Base-by-base conservation (phyloP, 2,113 vertebrate species). In the Burhinus oedicnemus region DNA sequence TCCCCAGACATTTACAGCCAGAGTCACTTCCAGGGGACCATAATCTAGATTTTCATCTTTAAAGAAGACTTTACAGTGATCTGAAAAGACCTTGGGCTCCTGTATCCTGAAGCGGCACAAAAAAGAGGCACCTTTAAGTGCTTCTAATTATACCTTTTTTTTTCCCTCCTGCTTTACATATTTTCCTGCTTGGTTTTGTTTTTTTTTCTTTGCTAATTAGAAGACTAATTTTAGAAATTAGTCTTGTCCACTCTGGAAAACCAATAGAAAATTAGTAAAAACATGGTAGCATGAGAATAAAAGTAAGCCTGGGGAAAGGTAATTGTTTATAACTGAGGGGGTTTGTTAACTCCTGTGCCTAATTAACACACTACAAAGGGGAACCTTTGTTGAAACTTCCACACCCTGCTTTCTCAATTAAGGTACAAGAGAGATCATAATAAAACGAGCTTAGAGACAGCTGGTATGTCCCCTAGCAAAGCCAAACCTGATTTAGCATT, bases 351-450 rank as follows among this genome's bases (percentile, higher is more conserved):
- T 96, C 86, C 78, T 78, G 36, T 91, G 85, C 83, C 95, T 96
- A 96, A 97, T 97, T 96, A 97, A 82, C 89, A 89, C 71, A 62
- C 68, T 79, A 94, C 87, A 97, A 96, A 96, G 54, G 71, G 88
- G 34, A 95, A 38, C 70, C 65, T 96, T 96, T 96, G 94, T 96
- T 97, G 84, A 93, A 95, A 76, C 79, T 72, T 93, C 81, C 94
- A 95, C 96, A 80, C 84, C 87, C 94, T 72, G 70, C 61, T 95
- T 93, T 96, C 75, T 87, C 95, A 97, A 95, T 95, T 97, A 95
- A 95, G 52, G 65, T 95, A 76, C 83, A 89, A 92, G 77, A 87
- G 61, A 82, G 36, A 78, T 89, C 80, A 76, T 79, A 42, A 79
- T 82, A 94, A 96, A 95, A 95, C 13, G 49, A 87, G 54, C 62